Conservation (phyloP, 2,113 vertebrate species). For the Hystrix brachyura region DNA sequence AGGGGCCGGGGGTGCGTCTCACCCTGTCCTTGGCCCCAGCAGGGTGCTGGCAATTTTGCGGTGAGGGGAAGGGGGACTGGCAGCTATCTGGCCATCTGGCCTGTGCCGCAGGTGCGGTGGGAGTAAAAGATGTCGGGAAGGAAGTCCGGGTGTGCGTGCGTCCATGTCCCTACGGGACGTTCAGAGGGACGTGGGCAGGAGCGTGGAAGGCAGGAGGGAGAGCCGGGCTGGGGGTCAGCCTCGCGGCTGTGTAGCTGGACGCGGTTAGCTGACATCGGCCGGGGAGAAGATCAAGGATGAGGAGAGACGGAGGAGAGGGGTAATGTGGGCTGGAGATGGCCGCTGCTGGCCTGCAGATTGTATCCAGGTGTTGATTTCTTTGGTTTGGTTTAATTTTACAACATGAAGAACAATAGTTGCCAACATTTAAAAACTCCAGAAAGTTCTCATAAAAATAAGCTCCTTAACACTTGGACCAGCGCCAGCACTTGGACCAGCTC, state of each 20-base stretch:
- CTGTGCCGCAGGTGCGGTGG: not conserved
- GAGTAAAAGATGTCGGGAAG: not conserved
- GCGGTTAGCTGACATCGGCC: not conserved
- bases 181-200: not conserved
- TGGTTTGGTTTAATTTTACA: conserved; percentile 9
- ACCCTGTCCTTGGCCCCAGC: not conserved
- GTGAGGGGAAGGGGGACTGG: no score
- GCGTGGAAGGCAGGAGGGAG: no score
- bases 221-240: not conserved
- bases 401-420: not conserved
- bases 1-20: not conserved
- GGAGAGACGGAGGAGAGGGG: not conserved
- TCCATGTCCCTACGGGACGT: not conserved
- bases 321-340: not conserved
- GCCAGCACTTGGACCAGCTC: not conserved
- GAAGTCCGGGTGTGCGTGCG: not conserved
- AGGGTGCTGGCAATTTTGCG: not conserved
- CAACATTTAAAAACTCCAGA: not conserved
- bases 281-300: not conserved
- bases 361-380: not conserved
- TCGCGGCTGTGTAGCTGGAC: accelerated
- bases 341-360: not conserved
- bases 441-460: not conserved
- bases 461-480: not conserved
- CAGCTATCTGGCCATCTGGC: not conserved